Conservation (phyloP, 2,888 invertebrate species). For the Coremacera marginata region DNA sequence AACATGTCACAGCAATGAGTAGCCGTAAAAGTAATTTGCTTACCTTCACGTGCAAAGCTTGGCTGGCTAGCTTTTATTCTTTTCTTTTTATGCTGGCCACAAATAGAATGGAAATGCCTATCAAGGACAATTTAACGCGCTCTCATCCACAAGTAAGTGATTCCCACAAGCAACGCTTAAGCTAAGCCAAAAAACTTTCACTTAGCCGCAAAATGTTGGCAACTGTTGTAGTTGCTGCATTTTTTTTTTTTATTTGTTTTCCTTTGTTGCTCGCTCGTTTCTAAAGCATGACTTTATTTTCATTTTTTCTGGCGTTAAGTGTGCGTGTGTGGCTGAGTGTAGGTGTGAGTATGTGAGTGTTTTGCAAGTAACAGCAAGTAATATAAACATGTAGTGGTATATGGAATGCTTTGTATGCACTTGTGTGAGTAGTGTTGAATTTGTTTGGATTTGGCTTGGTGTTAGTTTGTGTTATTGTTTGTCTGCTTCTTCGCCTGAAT, state of each 20-base stretch:
- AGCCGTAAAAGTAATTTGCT: conserved; percentile 9
- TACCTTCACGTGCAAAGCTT: conserved; percentile 4
- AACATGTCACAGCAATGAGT: conserved; percentile 4
- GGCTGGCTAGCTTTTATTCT: not conserved
- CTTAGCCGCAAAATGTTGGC: too few relatives aligned
- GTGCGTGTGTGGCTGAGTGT: not conserved
- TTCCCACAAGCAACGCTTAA: not conserved
- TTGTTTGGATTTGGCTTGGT: not conserved
- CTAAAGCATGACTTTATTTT: not conserved
- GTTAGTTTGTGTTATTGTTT: not conserved
- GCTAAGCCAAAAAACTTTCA: too few relatives aligned
- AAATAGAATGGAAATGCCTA: conserved; percentile 7
- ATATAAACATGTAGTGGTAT: too few relatives aligned
- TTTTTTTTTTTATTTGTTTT: not conserved
- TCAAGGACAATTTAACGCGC: conserved; percentile 28
- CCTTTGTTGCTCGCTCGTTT: not conserved
- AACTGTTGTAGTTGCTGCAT: not conserved
- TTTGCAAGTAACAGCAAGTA: too few relatives aligned
- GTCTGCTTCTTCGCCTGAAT: not conserved
- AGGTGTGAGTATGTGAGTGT: not conserved
- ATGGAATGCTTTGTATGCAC: not conserved
- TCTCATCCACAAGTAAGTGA: conserved; percentile 24
- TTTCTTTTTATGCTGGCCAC: not conserved
- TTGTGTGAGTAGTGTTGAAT: not conserved
- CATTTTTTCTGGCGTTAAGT: not conserved